Evolutionary conservation across 2,797 vertebrate species (phyloP), one percentile per base, ranked within the genome.

Genomic region (Bufotes viridis): DNA sequence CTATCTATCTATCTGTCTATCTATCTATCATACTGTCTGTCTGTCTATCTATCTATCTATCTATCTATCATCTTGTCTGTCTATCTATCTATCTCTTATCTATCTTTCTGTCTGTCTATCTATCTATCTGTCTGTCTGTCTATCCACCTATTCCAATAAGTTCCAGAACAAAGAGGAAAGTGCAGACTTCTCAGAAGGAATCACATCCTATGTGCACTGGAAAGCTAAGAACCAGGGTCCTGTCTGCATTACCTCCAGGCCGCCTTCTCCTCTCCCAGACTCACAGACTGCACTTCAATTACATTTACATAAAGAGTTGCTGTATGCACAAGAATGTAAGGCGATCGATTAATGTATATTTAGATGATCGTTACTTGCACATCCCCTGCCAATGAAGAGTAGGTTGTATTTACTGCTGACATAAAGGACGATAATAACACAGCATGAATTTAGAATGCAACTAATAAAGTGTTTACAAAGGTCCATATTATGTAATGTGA

Each of bases 301-400:
- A 84, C 69, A 58, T 84, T 84, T 74, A 72, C 82, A 84, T 84
- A 42, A 58, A 20, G 26, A 74, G 53, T 18, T 85, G 60, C 58
- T 85, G 83, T 51, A 76, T 63, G 69, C 34, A 42, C 82, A 55
- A 69, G 42, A 69, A 49, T 24, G 12, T 72, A 72, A 72, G 53
- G 69, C 20, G 82, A 85, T 85, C 83, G 72, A 85, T 85, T 76
- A 76, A 85, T 85, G 83, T 49, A 61, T 60, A 76, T 76, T 61
- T 75, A 74, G 70, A 49, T 74, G 42, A 75, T 75, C 24, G 20
- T 49, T 74, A 75, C 57, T 60, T 74, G 11, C 20, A 53, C 53
- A 74, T 74, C 49, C 55, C 55, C 63, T 72, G 20, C 53, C 34
- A 72, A 72, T 72, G 26, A 61, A 22, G 78, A 78, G 13, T 58